Base-by-base conservation (phyloP, 2,797 vertebrate species). In the Erpetoichthys calabaricus region DNA sequence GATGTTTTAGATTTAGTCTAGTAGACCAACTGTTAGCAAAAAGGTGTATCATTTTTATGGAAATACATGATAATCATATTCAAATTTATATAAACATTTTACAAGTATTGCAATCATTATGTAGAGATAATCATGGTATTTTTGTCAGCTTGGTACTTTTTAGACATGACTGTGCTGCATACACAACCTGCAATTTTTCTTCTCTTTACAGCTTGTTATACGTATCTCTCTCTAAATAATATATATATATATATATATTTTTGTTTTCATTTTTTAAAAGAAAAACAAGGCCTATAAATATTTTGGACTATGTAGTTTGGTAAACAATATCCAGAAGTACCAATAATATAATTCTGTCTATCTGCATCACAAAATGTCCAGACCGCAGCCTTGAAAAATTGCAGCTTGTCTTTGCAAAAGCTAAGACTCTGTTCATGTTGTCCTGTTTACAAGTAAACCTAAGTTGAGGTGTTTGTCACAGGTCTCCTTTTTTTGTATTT, bases 361-460 rank as follows among this genome's bases (percentile, higher is more conserved):
- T 1, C 56, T 2, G 10, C 58, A 63, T 68, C 68, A 64, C 63
- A 25, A 25, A 25, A 25, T 25, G 25, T 25, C 25, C 25, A 25
- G 25, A 25, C 25, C 25, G 71, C 75, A 51, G 71, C 51, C 56
- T 62, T 68, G 84, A 80, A 85, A 85, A 87, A 86, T 85, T 86
- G 79, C 85, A 86, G 81, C 73, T 89, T 88, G 87, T 85, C 73
- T 74, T 73, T 84, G 74, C 76, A 83, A 86, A 79, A 80, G 81
- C 88, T 77, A 76, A 83, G 73, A 81, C 74, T 79, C 73, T 82
- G 84, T 87, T 80, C 85, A 85, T 86, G 82, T 87, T 85, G 81
- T 89, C 81, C 79, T 92, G 90, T 94, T 94, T 94, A 95, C 86
- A 91, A 86, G 82, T 89, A 84, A 82, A 86, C 80, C 78, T 87